Evolutionary conservation across 2,113 vertebrate species (phyloP).

Genomic region (Erythrocercus mccallii): DNA sequence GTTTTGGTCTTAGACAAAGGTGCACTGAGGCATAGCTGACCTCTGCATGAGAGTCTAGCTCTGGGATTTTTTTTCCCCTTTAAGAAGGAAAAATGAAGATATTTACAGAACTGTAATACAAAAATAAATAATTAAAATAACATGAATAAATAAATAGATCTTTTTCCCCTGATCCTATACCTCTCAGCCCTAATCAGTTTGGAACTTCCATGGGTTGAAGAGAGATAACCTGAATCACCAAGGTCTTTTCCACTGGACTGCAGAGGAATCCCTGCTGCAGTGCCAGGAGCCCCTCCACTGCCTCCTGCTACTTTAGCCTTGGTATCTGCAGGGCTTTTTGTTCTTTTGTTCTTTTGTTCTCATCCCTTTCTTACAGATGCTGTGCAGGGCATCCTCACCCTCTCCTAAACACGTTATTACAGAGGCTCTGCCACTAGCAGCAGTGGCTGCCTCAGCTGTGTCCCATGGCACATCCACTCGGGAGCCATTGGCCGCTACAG

Average conservation of each 20-base stretch:
- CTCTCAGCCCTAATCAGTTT: background rate
- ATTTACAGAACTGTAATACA: background rate
- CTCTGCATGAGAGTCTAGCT: background rate
- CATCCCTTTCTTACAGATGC: background rate
- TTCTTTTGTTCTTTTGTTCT: background rate
- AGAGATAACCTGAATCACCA: background rate
- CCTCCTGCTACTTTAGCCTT: background rate
- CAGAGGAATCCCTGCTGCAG: background rate
- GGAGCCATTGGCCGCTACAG: background rate
- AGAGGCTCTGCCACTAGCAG: background rate
- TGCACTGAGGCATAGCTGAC: background rate
- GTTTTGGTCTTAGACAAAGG: background rate
- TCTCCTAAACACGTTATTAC: accelerated
- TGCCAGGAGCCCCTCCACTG: background rate
- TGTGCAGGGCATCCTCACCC: accelerated
- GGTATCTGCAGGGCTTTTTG: background rate
- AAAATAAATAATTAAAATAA: too few relatives aligned
- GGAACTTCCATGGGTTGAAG: background rate
- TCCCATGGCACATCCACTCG: accelerated
- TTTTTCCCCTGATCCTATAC: accelerated
- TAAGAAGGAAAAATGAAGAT: background rate
- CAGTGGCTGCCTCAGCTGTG: too few relatives aligned
- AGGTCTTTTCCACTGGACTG: background rate
- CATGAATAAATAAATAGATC: background rate
- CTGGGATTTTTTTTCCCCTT: background rate